Evolutionary conservation across 2,797 vertebrate genomes (phyloP).

Genomic region (Liparis tanakae): DNA sequence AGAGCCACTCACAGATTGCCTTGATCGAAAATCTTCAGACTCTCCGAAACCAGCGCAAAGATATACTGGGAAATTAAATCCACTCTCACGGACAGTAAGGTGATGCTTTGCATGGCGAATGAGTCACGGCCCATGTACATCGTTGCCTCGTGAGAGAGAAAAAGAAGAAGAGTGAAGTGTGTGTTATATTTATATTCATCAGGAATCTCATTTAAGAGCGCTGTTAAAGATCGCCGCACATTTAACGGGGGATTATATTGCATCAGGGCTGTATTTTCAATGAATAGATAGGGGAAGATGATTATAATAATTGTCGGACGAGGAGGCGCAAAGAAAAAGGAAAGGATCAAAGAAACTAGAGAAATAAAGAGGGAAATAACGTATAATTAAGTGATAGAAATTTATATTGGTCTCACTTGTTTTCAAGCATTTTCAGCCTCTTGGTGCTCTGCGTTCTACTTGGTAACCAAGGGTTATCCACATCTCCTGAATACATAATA

Average conservation of each 20-base stretch:
- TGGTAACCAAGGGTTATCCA: neutral
- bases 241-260: neutral
- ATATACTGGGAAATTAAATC: slow-evolving; percentile 27
- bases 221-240: neutral
- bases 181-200: neutral
- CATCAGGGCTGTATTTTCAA: slow-evolving; percentile 7
- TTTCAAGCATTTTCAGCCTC: neutral
- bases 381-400: neutral
- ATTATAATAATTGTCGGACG: slow-evolving; percentile 2
- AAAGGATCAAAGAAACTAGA: neutral
- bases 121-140: slow-evolving; percentile 8
- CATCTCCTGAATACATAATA: neutral
- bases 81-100: neutral
- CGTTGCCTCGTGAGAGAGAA: neutral
- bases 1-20: slow-evolving; percentile 27
- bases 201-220: slow-evolving; percentile 6
- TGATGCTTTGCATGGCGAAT: slow-evolving; percentile 21
- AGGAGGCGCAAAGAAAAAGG: neutral
- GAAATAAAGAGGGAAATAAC: neutral
- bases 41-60: slow-evolving; percentile 25
- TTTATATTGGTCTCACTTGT: neutral
- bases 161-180: neutral
- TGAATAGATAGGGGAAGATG: neutral
- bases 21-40: slow-evolving; percentile 39
- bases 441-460: neutral